Evolutionary conservation across 2,888 invertebrate species (phyloP), one percentile per base, ranked within the genome.

Genomic region (Trachelus stipa): DNA sequence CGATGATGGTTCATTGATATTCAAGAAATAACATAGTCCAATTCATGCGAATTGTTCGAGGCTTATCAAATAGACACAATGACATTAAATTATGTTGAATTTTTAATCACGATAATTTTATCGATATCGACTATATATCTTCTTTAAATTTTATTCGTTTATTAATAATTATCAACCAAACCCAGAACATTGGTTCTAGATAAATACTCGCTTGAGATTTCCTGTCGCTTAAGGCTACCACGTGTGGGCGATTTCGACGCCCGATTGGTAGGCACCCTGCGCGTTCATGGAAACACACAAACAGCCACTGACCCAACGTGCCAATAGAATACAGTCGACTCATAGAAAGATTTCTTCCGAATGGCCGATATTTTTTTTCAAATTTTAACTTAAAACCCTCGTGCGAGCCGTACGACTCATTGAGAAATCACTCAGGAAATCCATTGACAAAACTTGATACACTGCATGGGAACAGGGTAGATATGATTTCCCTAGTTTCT

Each of bases 191-290:
- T 78, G 74, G 78, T 80, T 79, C 80, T 71, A 68, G 69, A 73
- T 77, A 76, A 79, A 75, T 78, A 77, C 80, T 73, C 73, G 37
- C 78, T 68, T 78, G 73, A 76, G 73, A 33, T 74, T 79, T 83
- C 82, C 80, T 81, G 81, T 81, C 85, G 79, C 87, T 85, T 83
- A 87, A 87, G 56, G 77, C 87, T 87, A 81, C 73, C 77, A 69
- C 37, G 73, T 73, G 84, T 84, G 81, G 83, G 89, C 87, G 89
- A 90, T 86, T 89, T 90, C 90, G 89, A 90, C 84, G 89, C 89
- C 85, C 81, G 88, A 82, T 81, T 82, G 79, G 85, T 78, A 83
- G 82, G 81, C 77, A 81, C 71, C 77, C 68, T 73, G 56, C 23
- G 56, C 23, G 9, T 23, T 23, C 23, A 23, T 56, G 23, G 9